Conservation (phyloP, 2,888 invertebrate genomes). For the Tinea pellionella region DNA sequence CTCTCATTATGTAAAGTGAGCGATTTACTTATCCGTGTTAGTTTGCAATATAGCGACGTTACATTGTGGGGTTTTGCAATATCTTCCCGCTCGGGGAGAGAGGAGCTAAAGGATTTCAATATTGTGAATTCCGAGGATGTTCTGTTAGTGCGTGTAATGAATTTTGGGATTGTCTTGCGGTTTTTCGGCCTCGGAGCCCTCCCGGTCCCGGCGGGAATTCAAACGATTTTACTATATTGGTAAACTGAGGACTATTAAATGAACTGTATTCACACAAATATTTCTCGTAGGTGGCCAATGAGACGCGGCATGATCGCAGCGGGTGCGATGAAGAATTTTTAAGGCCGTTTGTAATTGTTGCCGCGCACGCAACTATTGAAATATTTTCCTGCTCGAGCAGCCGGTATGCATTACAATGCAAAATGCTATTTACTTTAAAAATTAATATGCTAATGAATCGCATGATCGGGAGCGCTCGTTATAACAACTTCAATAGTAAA, state of each 20-base stretch:
- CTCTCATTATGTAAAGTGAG: constrained; percentile 30
- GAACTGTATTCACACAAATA: background rate
- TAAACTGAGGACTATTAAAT: background rate
- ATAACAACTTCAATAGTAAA: background rate
- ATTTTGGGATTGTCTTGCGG: constrained; percentile 66
- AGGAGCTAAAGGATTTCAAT: constrained; percentile 48
- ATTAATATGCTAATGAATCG: constrained; percentile 1
- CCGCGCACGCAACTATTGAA: constrained; percentile 7
- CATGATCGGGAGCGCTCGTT: background rate
- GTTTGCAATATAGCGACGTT: constrained; percentile 33
- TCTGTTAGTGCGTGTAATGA: constrained; percentile 59
- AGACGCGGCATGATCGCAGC: constrained; percentile 5
- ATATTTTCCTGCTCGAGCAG: background rate
- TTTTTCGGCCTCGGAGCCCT: constrained; percentile 50
- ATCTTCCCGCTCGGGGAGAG: constrained; percentile 25
- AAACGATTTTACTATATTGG: constrained; percentile 5
- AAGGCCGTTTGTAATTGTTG: background rate
- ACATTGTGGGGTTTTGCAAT: constrained; percentile 39
- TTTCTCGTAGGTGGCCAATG: background rate
- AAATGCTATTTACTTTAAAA: constrained; percentile 5
- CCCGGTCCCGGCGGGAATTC: constrained; percentile 27
- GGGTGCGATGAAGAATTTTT: constrained; percentile 8
- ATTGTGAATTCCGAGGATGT: constrained; percentile 67
- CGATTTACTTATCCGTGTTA: constrained; percentile 49
- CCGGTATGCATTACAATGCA: background rate